Base-by-base conservation (phyloP, 2,888 invertebrate species). In the Hedychridium roseum region DNA sequence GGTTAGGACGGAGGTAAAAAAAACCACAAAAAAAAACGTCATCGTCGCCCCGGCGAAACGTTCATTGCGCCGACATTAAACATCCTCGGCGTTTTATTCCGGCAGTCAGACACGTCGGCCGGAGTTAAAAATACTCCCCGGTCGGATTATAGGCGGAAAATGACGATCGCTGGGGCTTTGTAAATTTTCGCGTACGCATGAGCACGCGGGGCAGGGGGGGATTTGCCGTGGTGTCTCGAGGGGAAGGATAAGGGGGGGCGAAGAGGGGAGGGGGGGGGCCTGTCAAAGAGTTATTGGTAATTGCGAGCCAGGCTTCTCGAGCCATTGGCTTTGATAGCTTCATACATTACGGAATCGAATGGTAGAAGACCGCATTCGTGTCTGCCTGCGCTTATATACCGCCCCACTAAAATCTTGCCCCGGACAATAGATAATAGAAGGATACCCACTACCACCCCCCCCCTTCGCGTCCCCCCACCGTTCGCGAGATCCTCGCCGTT, bases 311-410 rank as follows among this genome's bases (percentile, higher is more conserved):
- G 59, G 63, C 62, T 73, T 73, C 63, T 60, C 74, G 71, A 75
- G 44, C 71, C 78, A 76, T 78, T 78, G 73, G 56, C 50, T 73
- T 69, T 74, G 77, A 78, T 78, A 74, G 77, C 73, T 74, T 76
- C 76, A 75, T 78, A 76, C 74, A 70, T 78, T 68, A 76, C 73
- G 58, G 63, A 74, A 73, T 76, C 76, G 74, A 68, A 69, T 60
- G 61, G 66, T n/a, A n/a, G n/a, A 43, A 66, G 66, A 68, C 68
- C 66, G 58, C 67, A 71, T 68, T 70, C 65, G 64, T 60, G 66
- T 66, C 64, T 58, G 48, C 49, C 58, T 54, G 42, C 28, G 52
- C 51, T 65, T 69, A 69, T 69, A 68, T 68, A 66, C 61, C 57
- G 60, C 53, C 27, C 55, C 47, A 63, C 64, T 68, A 65, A 69